These are phyloP conservation scores for Trichopoda pennipes DNA, from an alignment of 2,888 invertebrate species.

Conservation along the genomic window DNA sequence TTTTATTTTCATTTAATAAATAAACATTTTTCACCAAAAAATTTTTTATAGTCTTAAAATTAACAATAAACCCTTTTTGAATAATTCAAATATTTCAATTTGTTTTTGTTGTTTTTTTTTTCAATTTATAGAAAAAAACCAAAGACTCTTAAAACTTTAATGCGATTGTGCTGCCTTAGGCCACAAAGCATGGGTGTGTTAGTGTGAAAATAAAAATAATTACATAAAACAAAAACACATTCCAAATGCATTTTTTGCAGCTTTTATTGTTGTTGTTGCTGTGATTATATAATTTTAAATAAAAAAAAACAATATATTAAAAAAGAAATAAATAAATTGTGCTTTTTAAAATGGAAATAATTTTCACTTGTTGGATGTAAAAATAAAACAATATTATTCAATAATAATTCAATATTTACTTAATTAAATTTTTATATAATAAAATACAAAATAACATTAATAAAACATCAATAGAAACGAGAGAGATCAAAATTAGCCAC, in stretches of 20 bases:
- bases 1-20: too few relatives aligned
- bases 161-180: background rate
- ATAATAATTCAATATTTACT: background rate
- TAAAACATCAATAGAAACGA: background rate
- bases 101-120: background rate
- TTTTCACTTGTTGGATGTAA: background rate
- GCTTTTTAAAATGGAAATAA: background rate
- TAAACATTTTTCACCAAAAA: background rate
- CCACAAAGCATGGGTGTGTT: background rate
- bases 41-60: slow-evolving; percentile 28
- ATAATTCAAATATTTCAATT: slow-evolving; percentile 1
- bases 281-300: slow-evolving; percentile 40
- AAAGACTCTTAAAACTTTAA: background rate
- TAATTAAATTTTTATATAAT: background rate
- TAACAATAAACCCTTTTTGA: background rate
- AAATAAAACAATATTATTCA: background rate
- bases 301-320: background rate
- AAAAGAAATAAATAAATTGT: background rate
- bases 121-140: background rate
- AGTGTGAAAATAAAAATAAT: slow-evolving; percentile 26
- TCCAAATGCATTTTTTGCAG: slow-evolving; percentile 23
- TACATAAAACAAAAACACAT: background rate
- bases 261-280: slow-evolving; percentile 31
- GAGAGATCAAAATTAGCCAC: slow-evolving; percentile 1
- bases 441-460: background rate